Evolutionary conservation across 2,113 vertebrate species (phyloP), one percentile per base, ranked within the genome.

Genomic region (Perognathus longimembris): DNA sequence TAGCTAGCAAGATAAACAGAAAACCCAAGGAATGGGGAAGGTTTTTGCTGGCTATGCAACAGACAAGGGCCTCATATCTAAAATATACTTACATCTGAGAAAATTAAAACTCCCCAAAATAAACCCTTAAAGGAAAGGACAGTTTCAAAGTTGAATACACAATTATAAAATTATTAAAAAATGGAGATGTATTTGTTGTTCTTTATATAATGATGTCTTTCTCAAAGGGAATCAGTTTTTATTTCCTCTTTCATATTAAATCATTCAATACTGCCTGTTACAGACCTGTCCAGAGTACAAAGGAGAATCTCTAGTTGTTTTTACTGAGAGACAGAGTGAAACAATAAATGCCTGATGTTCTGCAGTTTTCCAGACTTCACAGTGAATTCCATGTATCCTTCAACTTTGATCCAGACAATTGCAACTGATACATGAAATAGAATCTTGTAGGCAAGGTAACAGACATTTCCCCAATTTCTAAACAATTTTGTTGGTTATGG

Each of bases 401-500:
- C 70, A 95, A 40, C 64, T 93, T 88, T 84, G 78, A 96, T 93
- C 94, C 96, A 88, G 94, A 76, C 71, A 93, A 63, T 71, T 73
- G 79, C 32, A 95, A 70, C 50, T 94, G 93, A 97, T 83, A 96
- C 96, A 97, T 95, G 54, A 77, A 93, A 97, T 80, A 57, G 15
- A 54, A 59, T 96, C 86, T 96, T 90, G 86, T 95, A 95, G 92
- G 84, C 93, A 94, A 95, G 82, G 92, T 89, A 97, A 95, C 71
- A 10, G 70, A 96, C 76, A 91, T 81, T 91, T 90, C 77, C 96
- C 92, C 89, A 80, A 88, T 96, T 96, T 92, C 90, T 2, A 22
- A 97, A 82, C 63, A 91, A 90, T 81, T 92, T 93, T 95, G 80
- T 73, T 24, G 26, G 90, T 97, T 95, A 91, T 81, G 94, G 94